A percentile compares a stretch with the other conserved stretches of the same genome.
phyloP scores from a whole-genome alignment of 2,797 vertebrate species.

The Gymnocypris eckloni region DNA sequence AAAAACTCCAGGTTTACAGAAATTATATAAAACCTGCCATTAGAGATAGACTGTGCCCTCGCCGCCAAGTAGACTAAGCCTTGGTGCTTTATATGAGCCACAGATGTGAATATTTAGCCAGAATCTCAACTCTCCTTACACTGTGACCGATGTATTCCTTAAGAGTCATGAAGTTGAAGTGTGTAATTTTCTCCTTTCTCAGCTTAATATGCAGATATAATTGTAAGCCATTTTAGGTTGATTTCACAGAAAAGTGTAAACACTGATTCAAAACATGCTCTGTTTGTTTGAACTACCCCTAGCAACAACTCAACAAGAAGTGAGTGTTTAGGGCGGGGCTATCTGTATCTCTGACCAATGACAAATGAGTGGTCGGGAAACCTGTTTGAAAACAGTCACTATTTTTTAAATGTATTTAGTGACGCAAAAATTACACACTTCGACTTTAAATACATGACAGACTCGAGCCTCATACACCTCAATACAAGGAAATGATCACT shows the following conservation, averaged over 20 bases:
- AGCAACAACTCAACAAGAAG: neutral
- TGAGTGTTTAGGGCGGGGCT: neutral
- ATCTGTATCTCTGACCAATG: neutral
- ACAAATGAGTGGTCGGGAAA: neutral
- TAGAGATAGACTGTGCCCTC: neutral
- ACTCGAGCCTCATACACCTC: neutral
- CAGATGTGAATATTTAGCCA: constrained; percentile 42
- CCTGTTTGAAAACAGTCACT: constrained; percentile 2
- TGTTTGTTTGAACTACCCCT: neutral
- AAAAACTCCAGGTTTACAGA: neutral
- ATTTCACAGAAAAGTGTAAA: constrained; percentile 5
- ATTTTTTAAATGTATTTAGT: neutral
- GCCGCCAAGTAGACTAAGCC: neutral
- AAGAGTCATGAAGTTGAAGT: constrained; percentile 20
- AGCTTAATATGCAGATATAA: neutral
- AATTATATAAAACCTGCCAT: neutral
- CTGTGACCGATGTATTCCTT: constrained; percentile 44
- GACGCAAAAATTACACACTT: neutral
- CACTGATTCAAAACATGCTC: constrained; percentile 4
- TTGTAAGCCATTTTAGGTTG: constrained; percentile 2
- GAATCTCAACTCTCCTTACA: constrained; percentile 47
- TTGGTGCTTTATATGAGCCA: constrained; percentile 3
- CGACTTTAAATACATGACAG: neutral
- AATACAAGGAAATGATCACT: neutral
- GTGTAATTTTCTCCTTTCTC: neutral